Evolutionary conservation across 2,888 invertebrate genomes (phyloP).

Genomic region (Microplitis deprimator): DNA sequence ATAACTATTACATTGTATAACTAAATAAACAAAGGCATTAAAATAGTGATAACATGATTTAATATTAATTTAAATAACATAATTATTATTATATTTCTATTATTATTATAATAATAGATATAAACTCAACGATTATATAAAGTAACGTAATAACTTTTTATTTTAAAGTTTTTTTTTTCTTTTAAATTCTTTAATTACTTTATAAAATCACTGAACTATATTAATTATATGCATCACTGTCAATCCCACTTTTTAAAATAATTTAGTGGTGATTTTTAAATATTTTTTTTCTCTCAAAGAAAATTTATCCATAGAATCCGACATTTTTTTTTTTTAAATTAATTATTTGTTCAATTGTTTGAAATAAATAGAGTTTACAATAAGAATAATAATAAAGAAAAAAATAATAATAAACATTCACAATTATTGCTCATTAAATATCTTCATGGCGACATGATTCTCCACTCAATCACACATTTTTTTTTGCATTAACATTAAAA

Average conservation of each 20-base stretch:
- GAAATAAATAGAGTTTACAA: constrained; percentile 10
- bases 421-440: constrained; percentile 23
- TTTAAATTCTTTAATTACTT: not conserved
- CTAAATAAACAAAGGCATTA: constrained; percentile 70
- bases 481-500: not conserved
- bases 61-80: constrained; percentile 70
- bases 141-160: constrained; percentile 7
- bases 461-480: not conserved
- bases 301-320: not conserved
- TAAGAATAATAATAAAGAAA: not conserved
- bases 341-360: not conserved
- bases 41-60: constrained; percentile 67
- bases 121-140: constrained; percentile 20
- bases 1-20: constrained; percentile 68
- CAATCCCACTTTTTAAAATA: not conserved
- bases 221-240: not conserved
- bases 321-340: not conserved
- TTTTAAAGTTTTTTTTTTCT: not conserved
- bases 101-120: not conserved
- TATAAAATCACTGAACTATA: not conserved
- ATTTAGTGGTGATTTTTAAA: not conserved
- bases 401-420: not conserved
- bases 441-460: constrained; percentile 7
- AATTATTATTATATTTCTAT: constrained; percentile 49
- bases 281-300: not conserved